Evolutionary conservation across 2,888 invertebrate species (phyloP).

Genomic region (Caenorhabditis imperialis): DNA sequence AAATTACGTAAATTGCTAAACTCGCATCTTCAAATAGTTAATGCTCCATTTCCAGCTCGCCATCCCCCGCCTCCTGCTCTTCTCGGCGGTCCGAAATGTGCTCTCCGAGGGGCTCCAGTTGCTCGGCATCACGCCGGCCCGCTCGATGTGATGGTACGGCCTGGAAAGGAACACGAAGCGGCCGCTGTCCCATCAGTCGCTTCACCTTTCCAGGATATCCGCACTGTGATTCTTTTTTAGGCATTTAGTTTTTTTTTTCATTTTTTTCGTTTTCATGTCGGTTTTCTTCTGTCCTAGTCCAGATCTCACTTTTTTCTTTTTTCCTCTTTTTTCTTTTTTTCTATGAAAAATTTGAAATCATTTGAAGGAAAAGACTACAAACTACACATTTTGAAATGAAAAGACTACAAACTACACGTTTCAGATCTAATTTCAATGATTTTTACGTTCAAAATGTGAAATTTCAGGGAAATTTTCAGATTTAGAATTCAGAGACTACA

Average conservation of each 20-base stretch:
- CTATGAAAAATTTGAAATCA: not conserved
- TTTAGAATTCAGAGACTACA: too few species aligned
- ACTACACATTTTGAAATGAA: too few species aligned
- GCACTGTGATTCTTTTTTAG: constrained; percentile 21
- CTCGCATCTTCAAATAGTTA: too few species aligned
- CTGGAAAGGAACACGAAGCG: constrained; percentile 48
- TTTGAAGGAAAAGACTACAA: too few species aligned
- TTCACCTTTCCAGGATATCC: constrained; percentile 63
- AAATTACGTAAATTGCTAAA: too few species aligned
- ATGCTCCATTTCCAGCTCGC: constrained; percentile 52
- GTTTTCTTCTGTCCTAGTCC: too few species aligned
- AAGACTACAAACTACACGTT: too few species aligned
- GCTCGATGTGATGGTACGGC: constrained; percentile 65
- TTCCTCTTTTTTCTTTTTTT: not conserved
- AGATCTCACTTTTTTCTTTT: constrained; percentile 3
- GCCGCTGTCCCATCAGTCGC: constrained; percentile 15
- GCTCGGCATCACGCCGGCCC: constrained; percentile 69
- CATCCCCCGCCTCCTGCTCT: constrained; percentile 69
- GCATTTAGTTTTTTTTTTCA: too few species aligned
- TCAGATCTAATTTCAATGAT: too few species aligned
- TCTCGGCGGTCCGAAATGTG: constrained; percentile 69
- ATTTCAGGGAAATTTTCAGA: too few species aligned
- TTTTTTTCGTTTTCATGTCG: not conserved
- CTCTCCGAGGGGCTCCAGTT: constrained; percentile 70
- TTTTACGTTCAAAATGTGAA: too few species aligned